Base-by-base conservation (phyloP, 37 sponge, comb jelly and placozoan genomes). In the Lycopodina hypogea region DNA sequence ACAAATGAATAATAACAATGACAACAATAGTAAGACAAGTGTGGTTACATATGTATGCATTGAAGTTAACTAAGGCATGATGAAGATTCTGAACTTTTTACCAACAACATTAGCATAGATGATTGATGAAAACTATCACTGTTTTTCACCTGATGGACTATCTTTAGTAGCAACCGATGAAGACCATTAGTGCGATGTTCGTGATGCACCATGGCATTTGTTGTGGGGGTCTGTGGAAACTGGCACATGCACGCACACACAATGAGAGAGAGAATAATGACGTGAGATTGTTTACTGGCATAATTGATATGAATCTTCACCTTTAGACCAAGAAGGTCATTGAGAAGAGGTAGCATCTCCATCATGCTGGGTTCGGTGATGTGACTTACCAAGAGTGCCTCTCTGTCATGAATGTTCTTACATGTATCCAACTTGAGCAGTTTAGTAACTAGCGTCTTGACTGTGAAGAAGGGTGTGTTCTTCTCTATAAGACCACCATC, bases 401-500 rank as follows among this genome's bases (percentile, higher is more conserved):
- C 94, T 60, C 87, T 72, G 33, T 93, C 90, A 45, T 89, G 90
- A 0, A 83, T 52, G 64, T 79, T 83, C 24, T 70, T 76, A 51
- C 87, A 90, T 33, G 39, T 86, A 62, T 90, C 88, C 17, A 93
- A 51, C 72, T 60, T 83, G 74, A 96, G 58, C 30, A 96, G 79
- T n/a, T 90, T 85, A 6, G 88, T 77, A 1, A 96, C 74, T 1
- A 96, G 84, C 4, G 86, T 78, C 67, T 93, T 96, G 33, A 90
- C 91, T 23, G 90, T 87, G 71, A 83, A 84, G 84, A 90, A 90
- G 3, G 93, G 97, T 40, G 88, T 90, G 56, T 85, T 87, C 80
- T 87, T 83, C 62, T 96, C 93, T 2, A 84, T 77, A 42, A 90
- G 77, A 26, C 91, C 90, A 19, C 87, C 97, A 21, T 73, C 39